Evolutionary conservation across 2,888 invertebrate species (phyloP), one percentile per base, ranked within the genome.

Genomic region (Acanthacorydalis orientalis): DNA sequence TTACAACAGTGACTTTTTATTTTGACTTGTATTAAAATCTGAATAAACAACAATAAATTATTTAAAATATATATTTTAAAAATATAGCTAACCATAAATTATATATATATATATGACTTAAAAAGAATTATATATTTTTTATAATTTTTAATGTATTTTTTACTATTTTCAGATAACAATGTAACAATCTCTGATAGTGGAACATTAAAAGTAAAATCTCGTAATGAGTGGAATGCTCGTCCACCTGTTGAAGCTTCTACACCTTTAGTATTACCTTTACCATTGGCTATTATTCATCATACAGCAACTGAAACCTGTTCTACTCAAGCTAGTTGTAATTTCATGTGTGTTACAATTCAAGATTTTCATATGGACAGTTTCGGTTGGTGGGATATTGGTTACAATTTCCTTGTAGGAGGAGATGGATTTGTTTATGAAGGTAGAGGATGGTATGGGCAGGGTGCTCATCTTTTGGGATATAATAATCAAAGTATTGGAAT

Each of bases 341-440:
- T 70, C 3, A 67, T 68, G 1, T 74, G 77, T 6, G 69, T 77
- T 2, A 57, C 68, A 12, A 72, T 77, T 45, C 80, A 80, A 59
- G 71, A 67, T 43, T 77, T 67, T 53, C 80, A 83, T 59, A 74
- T 82, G 31, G 79, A 79, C 53, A 67, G 68, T 1, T 61, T 59
- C 46, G 59, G 65, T 0, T 77, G 76, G 69, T 67, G 64, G 42
- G 82, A 82, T 56, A 80, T 82, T 14, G 75, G 67, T 0, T 83
- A 80, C 58, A 84, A 80, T 57, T 84, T 82, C 53, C 61, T 84
- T 3, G 39, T 84, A 3, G 87, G 84, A 1, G 84, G 83, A 8
- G 85, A 85, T 57, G 85, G 85, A 0, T 70, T 74, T 8, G 80
- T 77, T 0, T 86, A 84, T 59, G 75, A 73, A 53, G 85, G 82